Evolutionary conservation across 1,140 invertebrate genomes (phyloP).

Genomic region (Dolichoris vasculosae): DNA sequence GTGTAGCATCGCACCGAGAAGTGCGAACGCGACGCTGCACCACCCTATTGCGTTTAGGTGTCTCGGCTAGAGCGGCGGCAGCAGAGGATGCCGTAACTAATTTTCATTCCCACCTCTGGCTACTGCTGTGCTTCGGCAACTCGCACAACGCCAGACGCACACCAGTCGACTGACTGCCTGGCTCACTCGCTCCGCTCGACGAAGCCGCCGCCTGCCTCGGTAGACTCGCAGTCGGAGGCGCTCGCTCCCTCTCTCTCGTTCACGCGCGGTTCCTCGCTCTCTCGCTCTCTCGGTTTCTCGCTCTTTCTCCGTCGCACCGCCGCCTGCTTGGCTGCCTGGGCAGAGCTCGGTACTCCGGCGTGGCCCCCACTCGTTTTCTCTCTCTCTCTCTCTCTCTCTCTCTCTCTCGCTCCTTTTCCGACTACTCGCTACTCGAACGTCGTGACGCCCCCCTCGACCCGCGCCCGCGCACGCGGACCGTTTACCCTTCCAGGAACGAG

Average conservation of each 20-base stretch:
- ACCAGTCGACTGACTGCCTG: constrained; percentile 50
- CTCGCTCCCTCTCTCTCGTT: constrained; percentile 49
- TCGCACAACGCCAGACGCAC: constrained; percentile 54
- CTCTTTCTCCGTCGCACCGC: constrained; percentile 47
- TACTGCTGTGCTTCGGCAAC: constrained; percentile 59
- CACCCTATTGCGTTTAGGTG: not conserved
- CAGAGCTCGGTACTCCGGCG: not conserved
- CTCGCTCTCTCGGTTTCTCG: not conserved
- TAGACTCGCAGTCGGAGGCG: constrained; percentile 50
- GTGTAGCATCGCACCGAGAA: constrained; percentile 5
- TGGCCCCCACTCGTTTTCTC: not conserved
- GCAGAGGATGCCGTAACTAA: constrained; percentile 72
- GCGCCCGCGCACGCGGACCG: constrained; percentile 21
- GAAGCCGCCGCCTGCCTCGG: constrained; percentile 49
- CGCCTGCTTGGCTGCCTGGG: constrained; percentile 54
- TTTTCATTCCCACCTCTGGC: constrained; percentile 62
- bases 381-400: not conserved
- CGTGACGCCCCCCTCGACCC: constrained; percentile 46
- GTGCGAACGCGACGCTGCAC: not conserved
- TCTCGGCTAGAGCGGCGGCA: not conserved
- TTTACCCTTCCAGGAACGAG: constrained; percentile 51
- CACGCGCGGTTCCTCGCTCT: constrained; percentile 1
- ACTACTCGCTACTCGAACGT: not conserved
- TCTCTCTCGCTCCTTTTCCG: constrained; percentile 38
- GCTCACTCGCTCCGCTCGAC: constrained; percentile 13